phyloP scores from a whole-genome alignment of 1,140 invertebrate genomes.

The Melanaphis sacchari region DNA sequence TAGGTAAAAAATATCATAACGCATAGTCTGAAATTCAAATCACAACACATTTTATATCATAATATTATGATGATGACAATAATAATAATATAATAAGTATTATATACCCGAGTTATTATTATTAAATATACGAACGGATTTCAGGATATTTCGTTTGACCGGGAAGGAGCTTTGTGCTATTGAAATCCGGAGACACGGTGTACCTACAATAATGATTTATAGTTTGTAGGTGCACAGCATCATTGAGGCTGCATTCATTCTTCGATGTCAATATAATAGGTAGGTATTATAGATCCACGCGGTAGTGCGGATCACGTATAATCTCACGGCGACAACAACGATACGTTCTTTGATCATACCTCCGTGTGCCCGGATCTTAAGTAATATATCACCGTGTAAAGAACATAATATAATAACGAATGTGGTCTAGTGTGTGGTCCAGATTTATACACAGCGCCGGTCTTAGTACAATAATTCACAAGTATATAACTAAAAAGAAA shows the following conservation, averaged over 20 bases:
- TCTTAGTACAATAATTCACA: neutral
- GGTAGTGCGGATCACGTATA: neutral
- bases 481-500: neutral
- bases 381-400: neutral
- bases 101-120: neutral
- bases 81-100: neutral
- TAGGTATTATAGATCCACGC: neutral
- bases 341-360: neutral
- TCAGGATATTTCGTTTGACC: neutral
- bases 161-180: neutral
- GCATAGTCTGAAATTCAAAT: neutral
- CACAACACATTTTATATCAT: neutral
- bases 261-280: neutral
- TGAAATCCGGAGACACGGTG: neutral
- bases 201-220: slow-evolving; percentile 1
- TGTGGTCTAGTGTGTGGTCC: neutral
- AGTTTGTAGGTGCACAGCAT: neutral
- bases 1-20: too few relatives aligned
- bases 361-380: neutral
- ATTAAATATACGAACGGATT: neutral
- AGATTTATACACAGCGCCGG: neutral
- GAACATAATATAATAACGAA: neutral
- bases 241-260: neutral
- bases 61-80: neutral
- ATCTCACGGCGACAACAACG: neutral